Evolutionary conservation across 2,113 vertebrate genomes (phyloP).

Genomic region (Parus major): DNA sequence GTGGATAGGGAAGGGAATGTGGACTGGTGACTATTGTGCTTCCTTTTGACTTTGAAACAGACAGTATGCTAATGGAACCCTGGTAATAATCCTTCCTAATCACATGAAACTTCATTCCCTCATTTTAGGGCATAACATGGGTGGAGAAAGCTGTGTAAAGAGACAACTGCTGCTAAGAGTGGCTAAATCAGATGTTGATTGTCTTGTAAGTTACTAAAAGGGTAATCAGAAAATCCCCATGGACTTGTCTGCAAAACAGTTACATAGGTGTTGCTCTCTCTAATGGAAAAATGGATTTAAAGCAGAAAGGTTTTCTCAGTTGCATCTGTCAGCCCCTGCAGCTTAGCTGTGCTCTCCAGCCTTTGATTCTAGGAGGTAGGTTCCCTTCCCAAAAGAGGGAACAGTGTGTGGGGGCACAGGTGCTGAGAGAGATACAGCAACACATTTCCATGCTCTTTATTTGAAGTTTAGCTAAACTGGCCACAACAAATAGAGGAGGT

Average conservation of each 20-base stretch:
- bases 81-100: neutral
- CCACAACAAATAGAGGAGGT: neutral
- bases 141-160: neutral
- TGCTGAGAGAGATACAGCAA: neutral
- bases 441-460: neutral
- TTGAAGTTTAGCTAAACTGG: neutral
- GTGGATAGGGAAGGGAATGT: neutral
- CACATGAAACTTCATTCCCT: neutral
- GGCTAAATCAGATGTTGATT: neutral
- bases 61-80: neutral
- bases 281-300: neutral
- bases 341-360: neutral
- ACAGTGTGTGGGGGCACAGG: neutral
- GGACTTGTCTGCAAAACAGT: neutral
- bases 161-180: neutral
- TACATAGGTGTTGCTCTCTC: neutral
- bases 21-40: neutral
- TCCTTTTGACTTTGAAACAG: neutral
- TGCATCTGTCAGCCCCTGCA: neutral
- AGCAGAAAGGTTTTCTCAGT: neutral
- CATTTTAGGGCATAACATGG: neutral
- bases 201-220: neutral
- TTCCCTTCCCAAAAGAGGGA: neutral
- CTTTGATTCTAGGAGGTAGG: neutral
- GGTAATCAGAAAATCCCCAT: neutral